A percentile compares a stretch with the other conserved stretches of the same genome.
phyloP scores from a whole-genome alignment of 2,888 invertebrate genomes.

The Kryphioiulus occultus region DNA sequence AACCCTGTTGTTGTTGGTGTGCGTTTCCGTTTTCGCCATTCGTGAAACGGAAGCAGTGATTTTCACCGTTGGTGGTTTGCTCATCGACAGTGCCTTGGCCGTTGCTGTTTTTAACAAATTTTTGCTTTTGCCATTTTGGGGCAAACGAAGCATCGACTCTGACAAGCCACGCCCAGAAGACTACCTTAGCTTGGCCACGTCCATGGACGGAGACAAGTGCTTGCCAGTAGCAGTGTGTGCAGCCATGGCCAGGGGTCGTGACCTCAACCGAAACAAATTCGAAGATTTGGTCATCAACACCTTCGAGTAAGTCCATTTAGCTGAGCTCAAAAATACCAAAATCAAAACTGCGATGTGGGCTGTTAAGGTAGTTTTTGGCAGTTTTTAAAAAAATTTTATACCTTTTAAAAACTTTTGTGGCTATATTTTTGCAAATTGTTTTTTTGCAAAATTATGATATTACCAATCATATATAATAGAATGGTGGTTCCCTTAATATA shows the following conservation, averaged over 20 bases:
- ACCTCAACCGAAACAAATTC: conserved; percentile 42
- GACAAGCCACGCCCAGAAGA: neutral
- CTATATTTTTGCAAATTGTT: no score
- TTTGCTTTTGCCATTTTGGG: neutral
- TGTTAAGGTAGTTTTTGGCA: no score
- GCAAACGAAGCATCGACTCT: conserved; percentile 30
- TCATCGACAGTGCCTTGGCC: conserved; percentile 42
- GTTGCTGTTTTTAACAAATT: conserved; percentile 43
- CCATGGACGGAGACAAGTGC: conserved; percentile 46
- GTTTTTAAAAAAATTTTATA: no score
- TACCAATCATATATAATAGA: no score
- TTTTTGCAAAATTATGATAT: no score
- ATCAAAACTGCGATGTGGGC: no score
- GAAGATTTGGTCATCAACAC: conserved; percentile 46
- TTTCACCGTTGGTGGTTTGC: conserved; percentile 39
- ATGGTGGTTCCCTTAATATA: no score
- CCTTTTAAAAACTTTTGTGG: no score
- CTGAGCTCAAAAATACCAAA: neutral
- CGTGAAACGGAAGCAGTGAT: conserved; percentile 37
- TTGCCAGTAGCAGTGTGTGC: conserved; percentile 49
- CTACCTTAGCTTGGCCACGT: conserved; percentile 41
- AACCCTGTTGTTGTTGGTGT: neutral
- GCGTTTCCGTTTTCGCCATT: neutral
- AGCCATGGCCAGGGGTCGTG: conserved; percentile 46
- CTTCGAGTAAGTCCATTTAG: conserved; percentile 45